These are phyloP conservation scores for Dorcus hopei DNA, from an alignment of 2,888 invertebrate genomes.

Conservation along the genomic window DNA sequence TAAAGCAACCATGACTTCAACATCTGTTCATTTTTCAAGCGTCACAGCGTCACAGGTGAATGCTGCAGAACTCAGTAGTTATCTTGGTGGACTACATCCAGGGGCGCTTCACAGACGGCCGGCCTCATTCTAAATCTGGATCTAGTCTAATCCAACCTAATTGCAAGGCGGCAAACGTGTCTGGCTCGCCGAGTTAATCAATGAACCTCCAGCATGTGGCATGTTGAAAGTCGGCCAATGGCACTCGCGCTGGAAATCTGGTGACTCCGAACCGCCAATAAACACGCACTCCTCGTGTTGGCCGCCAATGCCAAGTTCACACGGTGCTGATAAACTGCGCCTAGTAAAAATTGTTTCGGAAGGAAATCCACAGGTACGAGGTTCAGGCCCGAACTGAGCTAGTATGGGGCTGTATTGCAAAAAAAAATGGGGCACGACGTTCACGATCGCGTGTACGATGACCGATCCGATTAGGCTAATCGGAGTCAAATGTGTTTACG, in stretches of 20 bases:
- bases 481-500: too few relatives aligned
- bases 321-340: background rate
- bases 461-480: too few relatives aligned
- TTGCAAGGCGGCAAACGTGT: background rate
- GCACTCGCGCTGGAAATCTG: conserved; percentile 19
- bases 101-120: too few relatives aligned
- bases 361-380: background rate
- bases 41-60: too few relatives aligned
- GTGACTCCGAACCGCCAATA: conserved; percentile 23
- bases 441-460: too few relatives aligned
- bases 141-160: background rate
- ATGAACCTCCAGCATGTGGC: conserved; percentile 23
- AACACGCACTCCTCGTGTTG: background rate
- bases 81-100: too few relatives aligned
- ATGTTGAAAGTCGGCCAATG: conserved; percentile 28
- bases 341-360: background rate
- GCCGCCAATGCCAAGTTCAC: conserved; percentile 11
- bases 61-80: too few relatives aligned
- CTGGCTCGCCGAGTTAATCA: conserved; percentile 5
- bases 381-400: background rate
- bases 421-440: too few relatives aligned
- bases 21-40: too few relatives aligned
- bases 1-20: too few relatives aligned
- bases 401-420: too few relatives aligned
- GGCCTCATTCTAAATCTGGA: background rate